Conservation (phyloP, 2,888 invertebrate genomes). For the Drosophila pseudotalamancana region DNA sequence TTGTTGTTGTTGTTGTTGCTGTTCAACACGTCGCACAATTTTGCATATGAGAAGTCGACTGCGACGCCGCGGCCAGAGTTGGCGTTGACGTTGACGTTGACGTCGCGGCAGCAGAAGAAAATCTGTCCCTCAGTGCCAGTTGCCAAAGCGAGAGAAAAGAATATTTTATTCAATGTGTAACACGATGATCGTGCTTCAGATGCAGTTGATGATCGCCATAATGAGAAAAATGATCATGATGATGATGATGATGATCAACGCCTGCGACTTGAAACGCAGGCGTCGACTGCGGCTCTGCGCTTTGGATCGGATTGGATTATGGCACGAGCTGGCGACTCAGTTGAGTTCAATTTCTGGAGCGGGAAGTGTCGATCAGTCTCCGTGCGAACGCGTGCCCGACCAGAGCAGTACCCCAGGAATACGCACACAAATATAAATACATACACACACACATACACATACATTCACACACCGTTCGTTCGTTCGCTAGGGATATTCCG, state of each 20-base stretch:
- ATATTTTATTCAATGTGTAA: constrained; percentile 50
- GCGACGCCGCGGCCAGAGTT: constrained; percentile 10
- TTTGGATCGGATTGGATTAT: constrained; percentile 39
- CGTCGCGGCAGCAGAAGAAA: constrained; percentile 29
- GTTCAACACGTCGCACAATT: constrained; percentile 44
- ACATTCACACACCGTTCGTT: too few species aligned
- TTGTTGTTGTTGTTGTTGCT: constrained; percentile 28
- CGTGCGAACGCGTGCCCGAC: constrained; percentile 53
- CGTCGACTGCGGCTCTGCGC: constrained; percentile 22
- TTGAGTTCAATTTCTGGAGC: constrained; percentile 69
- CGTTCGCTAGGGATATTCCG: constrained; percentile 32
- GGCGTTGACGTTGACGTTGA: constrained; percentile 1
- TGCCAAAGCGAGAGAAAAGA: constrained; percentile 52
- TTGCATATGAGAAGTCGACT: constrained; percentile 53
- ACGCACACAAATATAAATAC: not conserved
- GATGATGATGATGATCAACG: constrained; percentile 43
- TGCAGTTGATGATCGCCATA: constrained; percentile 15
- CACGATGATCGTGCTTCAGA: constrained; percentile 23
- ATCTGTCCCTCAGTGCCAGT: constrained; percentile 55
- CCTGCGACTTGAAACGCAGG: constrained; percentile 46
- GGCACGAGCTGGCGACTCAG: constrained; percentile 61
- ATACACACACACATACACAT: not conserved
- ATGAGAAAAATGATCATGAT: constrained; percentile 38
- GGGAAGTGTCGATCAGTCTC: constrained; percentile 69
- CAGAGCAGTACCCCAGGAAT: constrained; percentile 15